A percentile compares a stretch with the other conserved stretches of the same genome.
These are phyloP conservation scores for Caenorhabditis virilis DNA, from an alignment of 2,888 invertebrate genomes.

Conservation along the genomic window DNA sequence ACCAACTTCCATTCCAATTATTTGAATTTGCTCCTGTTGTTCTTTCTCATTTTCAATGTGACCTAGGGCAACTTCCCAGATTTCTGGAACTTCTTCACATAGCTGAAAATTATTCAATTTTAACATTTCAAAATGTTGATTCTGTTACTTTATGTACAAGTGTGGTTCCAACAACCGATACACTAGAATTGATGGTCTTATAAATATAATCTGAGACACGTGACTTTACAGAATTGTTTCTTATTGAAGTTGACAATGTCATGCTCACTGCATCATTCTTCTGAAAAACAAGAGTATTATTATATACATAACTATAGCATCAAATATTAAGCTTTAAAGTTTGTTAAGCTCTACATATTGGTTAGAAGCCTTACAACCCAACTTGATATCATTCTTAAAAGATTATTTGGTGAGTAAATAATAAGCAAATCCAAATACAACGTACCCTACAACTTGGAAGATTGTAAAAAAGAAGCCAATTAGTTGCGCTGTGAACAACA, in stretches of 20 bases:
- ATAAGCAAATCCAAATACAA: neutral
- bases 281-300: slow-evolving; percentile 10
- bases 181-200: slow-evolving; percentile 14
- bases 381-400: too few species aligned
- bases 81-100: slow-evolving; percentile 42
- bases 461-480: slow-evolving; percentile 67
- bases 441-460: slow-evolving; percentile 48
- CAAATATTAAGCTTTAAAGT: too few species aligned
- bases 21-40: slow-evolving; percentile 10
- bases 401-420: too few species aligned
- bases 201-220: slow-evolving; percentile 30
- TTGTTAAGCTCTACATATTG: too few species aligned
- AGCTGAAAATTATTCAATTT: slow-evolving; percentile 35
- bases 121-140: slow-evolving; percentile 19
- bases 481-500: slow-evolving; percentile 65
- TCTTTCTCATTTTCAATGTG: slow-evolving; percentile 28
- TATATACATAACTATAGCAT: too few species aligned
- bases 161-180: slow-evolving; percentile 16
- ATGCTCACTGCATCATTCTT: slow-evolving; percentile 34
- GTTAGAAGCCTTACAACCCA: too few species aligned
- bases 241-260: slow-evolving; percentile 45
- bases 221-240: slow-evolving; percentile 23
- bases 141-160: slow-evolving; percentile 30
- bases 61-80: slow-evolving; percentile 19
- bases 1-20: slow-evolving; percentile 37